These are phyloP conservation scores for Pandion haliaetus DNA, from an alignment of 2,113 vertebrate species.

Conservation along the genomic window DNA sequence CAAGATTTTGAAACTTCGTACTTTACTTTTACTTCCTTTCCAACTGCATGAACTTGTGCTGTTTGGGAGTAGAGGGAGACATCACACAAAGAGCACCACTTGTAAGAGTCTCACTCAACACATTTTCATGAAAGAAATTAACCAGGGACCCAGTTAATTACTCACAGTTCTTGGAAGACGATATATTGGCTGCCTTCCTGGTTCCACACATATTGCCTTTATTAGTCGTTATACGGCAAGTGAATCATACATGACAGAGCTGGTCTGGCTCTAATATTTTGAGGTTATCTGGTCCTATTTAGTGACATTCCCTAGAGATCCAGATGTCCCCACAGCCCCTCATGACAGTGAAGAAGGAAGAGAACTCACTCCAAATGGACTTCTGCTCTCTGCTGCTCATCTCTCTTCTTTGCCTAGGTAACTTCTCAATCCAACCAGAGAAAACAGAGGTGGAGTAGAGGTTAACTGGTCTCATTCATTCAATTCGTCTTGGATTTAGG, in stretches of 20 bases:
- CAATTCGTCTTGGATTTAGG: not conserved
- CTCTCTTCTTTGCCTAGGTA: not conserved
- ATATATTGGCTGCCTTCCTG: slow-evolving; percentile 53
- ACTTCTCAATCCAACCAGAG: not conserved
- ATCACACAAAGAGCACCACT: not conserved
- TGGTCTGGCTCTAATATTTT: slow-evolving; percentile 48
- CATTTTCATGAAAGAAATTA: slow-evolving; percentile 54
- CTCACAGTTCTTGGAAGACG: slow-evolving; percentile 57
- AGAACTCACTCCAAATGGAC: not conserved
- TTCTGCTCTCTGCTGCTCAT: not conserved
- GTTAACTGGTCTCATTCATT: not conserved
- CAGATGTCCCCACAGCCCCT: slow-evolving; percentile 18
- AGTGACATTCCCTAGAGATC: slow-evolving; percentile 13
- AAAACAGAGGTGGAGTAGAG: not conserved
- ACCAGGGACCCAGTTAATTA: slow-evolving; percentile 50
- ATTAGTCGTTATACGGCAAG: slow-evolving; percentile 52
- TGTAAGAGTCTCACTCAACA: slow-evolving; percentile 52
- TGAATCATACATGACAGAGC: slow-evolving; percentile 49
- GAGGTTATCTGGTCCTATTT: slow-evolving; percentile 52
- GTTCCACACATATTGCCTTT: slow-evolving; percentile 50
- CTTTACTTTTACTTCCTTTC: not conserved
- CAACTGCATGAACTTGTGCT: not conserved
- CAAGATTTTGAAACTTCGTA: not conserved
- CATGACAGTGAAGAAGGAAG: not conserved
- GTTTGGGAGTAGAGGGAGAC: not conserved